phyloP scores from a whole-genome alignment of 2,888 invertebrate species.

The Kryphioiulus occultus region DNA sequence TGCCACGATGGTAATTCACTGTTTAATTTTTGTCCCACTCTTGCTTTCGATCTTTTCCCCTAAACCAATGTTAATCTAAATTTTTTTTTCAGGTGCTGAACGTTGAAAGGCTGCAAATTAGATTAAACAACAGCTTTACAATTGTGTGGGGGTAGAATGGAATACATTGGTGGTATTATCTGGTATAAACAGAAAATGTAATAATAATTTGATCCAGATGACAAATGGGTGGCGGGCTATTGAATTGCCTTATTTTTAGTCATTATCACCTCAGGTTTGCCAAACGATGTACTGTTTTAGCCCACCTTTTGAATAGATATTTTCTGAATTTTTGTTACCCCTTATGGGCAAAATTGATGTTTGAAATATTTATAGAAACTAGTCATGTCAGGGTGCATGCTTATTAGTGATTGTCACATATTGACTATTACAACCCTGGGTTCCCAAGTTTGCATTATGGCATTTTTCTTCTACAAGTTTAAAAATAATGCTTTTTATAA shows the following conservation, averaged over 20 bases:
- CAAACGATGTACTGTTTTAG: neutral
- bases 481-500: no score
- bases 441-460: neutral
- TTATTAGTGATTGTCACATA: no score
- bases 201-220: neutral
- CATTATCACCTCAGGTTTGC: neutral
- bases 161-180: no score
- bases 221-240: neutral
- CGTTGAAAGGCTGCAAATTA: slow-evolving; percentile 18
- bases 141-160: slow-evolving; percentile 1
- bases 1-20: neutral
- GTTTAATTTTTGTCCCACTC: neutral
- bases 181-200: no score
- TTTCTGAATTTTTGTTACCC: neutral
- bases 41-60: no score
- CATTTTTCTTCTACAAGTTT: neutral
- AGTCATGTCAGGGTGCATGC: neutral
- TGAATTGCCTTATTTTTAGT: neutral
- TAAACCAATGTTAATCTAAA: neutral
- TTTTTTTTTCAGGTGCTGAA: slow-evolving; percentile 38
- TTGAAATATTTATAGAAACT: neutral
- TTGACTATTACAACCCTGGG: neutral
- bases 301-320: no score
- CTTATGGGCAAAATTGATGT: neutral
- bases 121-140: slow-evolving; percentile 31